Evolutionary conservation across 2,797 vertebrate species (phyloP), one percentile per base, ranked within the genome.

Genomic region (Gymnoscopelus braueri): DNA sequence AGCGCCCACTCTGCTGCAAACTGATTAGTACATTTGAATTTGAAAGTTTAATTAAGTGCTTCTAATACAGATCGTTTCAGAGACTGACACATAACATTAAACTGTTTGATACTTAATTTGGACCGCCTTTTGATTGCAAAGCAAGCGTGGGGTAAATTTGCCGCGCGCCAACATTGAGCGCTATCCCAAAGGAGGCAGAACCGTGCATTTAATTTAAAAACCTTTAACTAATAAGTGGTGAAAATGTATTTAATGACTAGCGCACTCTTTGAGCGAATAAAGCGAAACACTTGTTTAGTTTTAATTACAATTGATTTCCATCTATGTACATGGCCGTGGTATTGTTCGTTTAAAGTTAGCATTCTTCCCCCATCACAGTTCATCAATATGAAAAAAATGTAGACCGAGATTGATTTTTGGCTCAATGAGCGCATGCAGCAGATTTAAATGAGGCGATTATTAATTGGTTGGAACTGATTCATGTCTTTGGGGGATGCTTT

Each of bases 251-350:
- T 95, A 95, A 95, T 94, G 93, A 94, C 91, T 87, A 89, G 82
- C 76, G 67, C 89, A 85, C 84, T 92, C 92, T 95, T 95, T 93
- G 91, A 94, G 87, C 71, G 88, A 89, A 93, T 91, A 92, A 95
- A 94, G 92, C 86, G 67, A 84, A 95, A 94, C 92, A 92, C 92
- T 95, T 95, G 95, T 95, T 94, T 94, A 85, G 85, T 95, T 96
- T 96, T 96, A 96, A 97, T 96, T 96, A 96, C 93, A 94, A 95
- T 96, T 95, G 96, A 96, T 96, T 96, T 93, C 88, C 93, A 95
- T 96, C 94, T 93, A 84, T 91, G 93, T 91, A 94, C 90, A 89
- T 61, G 85, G 74, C 73, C 77, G 71, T 72, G 67, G 76, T 82
- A 87, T 90, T 92, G 88, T 92, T 89, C 66, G 72, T 88, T 87